These are phyloP conservation scores for Drosophila meridiana DNA, from an alignment of 2,888 invertebrate genomes.

Conservation along the genomic window DNA sequence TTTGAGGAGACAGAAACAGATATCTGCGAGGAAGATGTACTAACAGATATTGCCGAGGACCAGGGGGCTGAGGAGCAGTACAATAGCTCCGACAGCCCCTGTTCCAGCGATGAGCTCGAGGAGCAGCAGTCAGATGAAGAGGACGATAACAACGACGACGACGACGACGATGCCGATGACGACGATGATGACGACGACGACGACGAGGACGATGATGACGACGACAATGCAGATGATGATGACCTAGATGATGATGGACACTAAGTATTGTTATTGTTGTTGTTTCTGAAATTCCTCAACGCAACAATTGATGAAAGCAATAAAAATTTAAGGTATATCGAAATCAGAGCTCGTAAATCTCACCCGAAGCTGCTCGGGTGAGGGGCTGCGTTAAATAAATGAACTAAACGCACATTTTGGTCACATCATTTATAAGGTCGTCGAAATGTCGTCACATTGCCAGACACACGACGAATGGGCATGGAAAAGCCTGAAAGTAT, in stretches of 20 bases:
- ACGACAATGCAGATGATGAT: constrained; percentile 1
- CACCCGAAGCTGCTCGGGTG: neutral
- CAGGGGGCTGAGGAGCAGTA: constrained; percentile 29
- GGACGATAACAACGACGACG: constrained; percentile 21
- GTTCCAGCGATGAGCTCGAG: constrained; percentile 21
- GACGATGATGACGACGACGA: constrained; percentile 1
- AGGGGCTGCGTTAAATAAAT: constrained; percentile 40
- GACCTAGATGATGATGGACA: constrained; percentile 8
- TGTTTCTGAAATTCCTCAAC: constrained; percentile 23
- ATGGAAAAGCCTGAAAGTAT: constrained; percentile 73
- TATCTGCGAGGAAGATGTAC: constrained; percentile 23
- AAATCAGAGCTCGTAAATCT: constrained; percentile 39
- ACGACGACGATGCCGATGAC: constrained; percentile 24
- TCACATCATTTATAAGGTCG: constrained; percentile 51
- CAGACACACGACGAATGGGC: constrained; percentile 56
- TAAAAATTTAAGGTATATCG: constrained; percentile 63
- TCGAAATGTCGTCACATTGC: constrained; percentile 52
- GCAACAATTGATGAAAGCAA: constrained; percentile 60
- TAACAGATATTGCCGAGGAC: constrained; percentile 22
- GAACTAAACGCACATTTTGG: constrained; percentile 49
- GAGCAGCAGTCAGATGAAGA: constrained; percentile 20
- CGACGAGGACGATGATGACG: constrained; percentile 20
- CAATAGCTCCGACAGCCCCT: constrained; percentile 41
- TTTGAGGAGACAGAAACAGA: constrained; percentile 28
- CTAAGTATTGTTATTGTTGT: constrained; percentile 18